A percentile compares a stretch with the other conserved stretches of the same genome.
Conservation (phyloP, 2,888 invertebrate species). For the Pardosa pseudoannulata region DNA sequence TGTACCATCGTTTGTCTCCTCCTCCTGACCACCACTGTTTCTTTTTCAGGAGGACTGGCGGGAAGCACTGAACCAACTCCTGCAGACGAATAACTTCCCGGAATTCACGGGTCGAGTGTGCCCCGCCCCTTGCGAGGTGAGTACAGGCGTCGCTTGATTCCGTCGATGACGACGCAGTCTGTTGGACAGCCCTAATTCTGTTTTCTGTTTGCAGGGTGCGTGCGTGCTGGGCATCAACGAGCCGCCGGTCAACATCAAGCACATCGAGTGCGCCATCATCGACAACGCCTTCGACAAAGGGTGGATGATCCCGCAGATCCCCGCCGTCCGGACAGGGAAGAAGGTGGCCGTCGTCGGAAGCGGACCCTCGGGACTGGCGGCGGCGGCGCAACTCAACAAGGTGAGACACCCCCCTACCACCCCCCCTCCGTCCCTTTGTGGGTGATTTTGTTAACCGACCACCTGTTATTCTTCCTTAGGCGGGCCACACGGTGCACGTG, state of each 20-base stretch:
- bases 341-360: constrained; percentile 94
- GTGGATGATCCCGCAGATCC: constrained; percentile 91
- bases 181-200: too few relatives aligned
- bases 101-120: constrained; percentile 93
- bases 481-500: constrained; percentile 96
- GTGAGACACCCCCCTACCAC: too few relatives aligned
- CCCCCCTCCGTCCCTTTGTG: too few relatives aligned
- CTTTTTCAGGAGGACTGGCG: constrained; percentile 95
- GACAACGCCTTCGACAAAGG: constrained; percentile 98
- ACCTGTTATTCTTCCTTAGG: constrained; percentile 79
- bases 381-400: constrained; percentile 97
- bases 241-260: constrained; percentile 98
- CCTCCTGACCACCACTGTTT: too few relatives aligned
- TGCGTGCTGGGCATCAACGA: constrained; percentile 97
- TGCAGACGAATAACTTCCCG: constrained; percentile 99
- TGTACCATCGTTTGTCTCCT: too few relatives aligned
- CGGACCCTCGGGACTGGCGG: constrained; percentile 92
- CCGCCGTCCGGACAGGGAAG: constrained; percentile 86
- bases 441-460: constrained; percentile 54
- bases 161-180: too few relatives aligned
- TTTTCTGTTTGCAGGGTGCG: constrained; percentile 82
- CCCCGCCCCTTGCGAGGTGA: constrained; percentile 92
- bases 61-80: constrained; percentile 92
- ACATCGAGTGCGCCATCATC: constrained; percentile 98
- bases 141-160: too few relatives aligned